Evolutionary conservation across 2,888 invertebrate genomes (phyloP), one percentile per base, ranked within the genome.

Genomic region (Caenorhabditis panamensis): DNA sequence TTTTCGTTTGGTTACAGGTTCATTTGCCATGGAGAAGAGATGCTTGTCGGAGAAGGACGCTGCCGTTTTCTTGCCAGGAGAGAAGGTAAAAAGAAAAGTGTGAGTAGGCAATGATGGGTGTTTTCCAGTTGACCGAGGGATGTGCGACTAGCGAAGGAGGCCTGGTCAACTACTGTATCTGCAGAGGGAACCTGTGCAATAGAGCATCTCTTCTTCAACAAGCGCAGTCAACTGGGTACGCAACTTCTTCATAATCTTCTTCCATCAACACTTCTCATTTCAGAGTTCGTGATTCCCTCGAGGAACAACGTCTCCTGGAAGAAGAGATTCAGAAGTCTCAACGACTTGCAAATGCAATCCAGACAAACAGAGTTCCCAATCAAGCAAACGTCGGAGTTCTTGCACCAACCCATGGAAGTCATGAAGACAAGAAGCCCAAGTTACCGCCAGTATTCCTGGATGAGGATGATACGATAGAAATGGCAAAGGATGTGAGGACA

Each of bases 151-250:
- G 87, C 9, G 86, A 85, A 49, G 86, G 86, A 31, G 88, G 89
- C 20, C 79, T 85, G 59, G 86, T 88, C 51, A 89, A 89, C 68
- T 89, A 81, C 68, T 89, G 89, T 63, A 79, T 89, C 8, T 89
- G 89, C 61, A 71, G 73, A 16, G 83, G 77, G 18, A 80, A 86
- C 20, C 67, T 83, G 71, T 89, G 89, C 69, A 89, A 89, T 63
- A 36, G 71, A 22, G 76, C 80, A 1, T 73, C 82, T 2, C 75
- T 88, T 3, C 67, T 85, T 8, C 72, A 84, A 20, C 88, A 88
- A 67, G 88, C 86, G 6, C 84, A 84, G 44, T 54, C 61, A 16
- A 72, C 80, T 16, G 83, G 84, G 86, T 86, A 47, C 37, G 61
- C 16, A 28, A 37, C 22, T 4, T 16, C n/a, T n/a, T n/a, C n/a